Evolutionary conservation across 2,797 vertebrate species (phyloP).

Genomic region (Austrolebias charrua): DNA sequence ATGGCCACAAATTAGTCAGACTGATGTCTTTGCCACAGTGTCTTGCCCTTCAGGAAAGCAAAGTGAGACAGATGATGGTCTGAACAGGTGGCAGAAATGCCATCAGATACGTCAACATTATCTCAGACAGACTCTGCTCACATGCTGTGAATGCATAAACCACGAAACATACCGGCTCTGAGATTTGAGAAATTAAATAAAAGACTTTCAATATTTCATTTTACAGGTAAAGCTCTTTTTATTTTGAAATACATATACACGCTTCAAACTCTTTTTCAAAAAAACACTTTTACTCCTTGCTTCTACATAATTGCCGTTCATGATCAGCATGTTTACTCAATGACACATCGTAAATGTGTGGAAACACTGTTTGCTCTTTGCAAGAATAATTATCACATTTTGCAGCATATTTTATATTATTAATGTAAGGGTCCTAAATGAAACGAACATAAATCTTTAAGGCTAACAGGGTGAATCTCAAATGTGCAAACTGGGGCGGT

Average conservation of each 20-base stretch:
- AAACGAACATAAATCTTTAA: neutral
- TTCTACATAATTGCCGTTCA: slow-evolving; percentile 5
- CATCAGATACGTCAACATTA: slow-evolving; percentile 15
- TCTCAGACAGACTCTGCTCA: neutral
- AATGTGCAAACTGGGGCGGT: slow-evolving; percentile 1
- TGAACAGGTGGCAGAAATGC: slow-evolving; percentile 23
- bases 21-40: slow-evolving; percentile 25
- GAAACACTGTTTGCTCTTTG: slow-evolving; percentile 12
- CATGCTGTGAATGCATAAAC: neutral
- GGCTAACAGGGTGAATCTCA: neutral
- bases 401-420: neutral
- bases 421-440: neutral
- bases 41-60: slow-evolving; percentile 9
- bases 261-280: slow-evolving; percentile 11
- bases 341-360: neutral
- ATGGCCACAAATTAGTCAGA: slow-evolving; percentile 25
- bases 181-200: neutral
- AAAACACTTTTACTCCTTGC: slow-evolving; percentile 19
- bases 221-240: slow-evolving; percentile 11
- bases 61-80: slow-evolving; percentile 43
- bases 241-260: slow-evolving; percentile 42
- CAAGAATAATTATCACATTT: neutral
- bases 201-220: neutral
- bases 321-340: slow-evolving; percentile 3
- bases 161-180: neutral